Evolutionary conservation across 2,113 vertebrate genomes (phyloP), one percentile per base, ranked within the genome.

Genomic region (Conger conger): DNA sequence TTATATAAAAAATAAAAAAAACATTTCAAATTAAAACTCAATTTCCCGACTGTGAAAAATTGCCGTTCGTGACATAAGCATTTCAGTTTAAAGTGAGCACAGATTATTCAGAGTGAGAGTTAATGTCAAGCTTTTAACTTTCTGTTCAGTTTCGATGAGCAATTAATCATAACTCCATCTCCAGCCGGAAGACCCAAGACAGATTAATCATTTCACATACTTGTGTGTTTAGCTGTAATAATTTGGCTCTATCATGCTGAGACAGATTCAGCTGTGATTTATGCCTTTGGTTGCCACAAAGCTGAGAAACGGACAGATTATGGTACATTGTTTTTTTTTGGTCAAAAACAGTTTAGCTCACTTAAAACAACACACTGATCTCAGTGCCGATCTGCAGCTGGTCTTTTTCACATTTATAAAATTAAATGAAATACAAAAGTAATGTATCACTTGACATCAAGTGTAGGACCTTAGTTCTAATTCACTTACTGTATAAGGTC

Each of bases 191-290:
- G 80, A 83, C 88, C 86, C 50, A 63, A 90, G 91, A 93, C 92
- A 93, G 89, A 92, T 92, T 92, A 93, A 93, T 93, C 90, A 94
- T 93, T 87, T 89, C 80, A 79, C 89, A 91, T 92, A 90, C 90
- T 91, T 91, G 89, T 94, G 91, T 93, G 92, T 93, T 93, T 94
- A 91, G 91, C 89, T 86, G 89, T 93, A 92, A 92, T 93, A 93
- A 93, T 93, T 93, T 93, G 90, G 90, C 90, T 92, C 91, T 91
- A 93, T 93, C 91, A 92, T 90, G 89, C 89, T 90, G 90, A 91
- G 89, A 93, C 92, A 93, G 89, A 91, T 89, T 88, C 87, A 86
- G 84, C 86, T 40, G 83, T 93, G 92, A 93, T 93, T 93, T 92
- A 92, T 94, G 91, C 90, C 90, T 80, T 83, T 23, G 83, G 86